Conservation (phyloP, 2,888 invertebrate species). For the Lasioglossum figueresi region DNA sequence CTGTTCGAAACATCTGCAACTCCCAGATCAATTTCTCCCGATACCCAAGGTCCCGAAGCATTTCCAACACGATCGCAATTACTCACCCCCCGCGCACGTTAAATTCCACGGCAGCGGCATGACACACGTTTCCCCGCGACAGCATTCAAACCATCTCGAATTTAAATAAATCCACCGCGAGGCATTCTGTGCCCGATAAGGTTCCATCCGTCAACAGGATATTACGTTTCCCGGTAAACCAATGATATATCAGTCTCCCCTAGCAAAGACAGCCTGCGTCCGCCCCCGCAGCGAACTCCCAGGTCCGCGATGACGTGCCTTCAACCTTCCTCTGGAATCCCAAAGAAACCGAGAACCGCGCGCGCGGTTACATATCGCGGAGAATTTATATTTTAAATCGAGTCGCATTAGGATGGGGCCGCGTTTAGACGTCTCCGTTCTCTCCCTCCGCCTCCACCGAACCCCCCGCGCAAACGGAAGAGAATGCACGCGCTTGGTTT, state of each 20-base stretch:
- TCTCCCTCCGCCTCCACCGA: not conserved
- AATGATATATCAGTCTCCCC: slow-evolving; percentile 58
- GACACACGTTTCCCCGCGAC: not conserved
- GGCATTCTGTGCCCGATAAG: slow-evolving; percentile 49
- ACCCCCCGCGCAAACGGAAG: slow-evolving; percentile 16
- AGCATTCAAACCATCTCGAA: slow-evolving; percentile 30
- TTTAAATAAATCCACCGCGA: slow-evolving; percentile 38
- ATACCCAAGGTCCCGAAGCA: not conserved
- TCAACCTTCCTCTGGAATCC: slow-evolving; percentile 67
- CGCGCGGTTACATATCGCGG: slow-evolving; percentile 72
- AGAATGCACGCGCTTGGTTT: slow-evolving; percentile 64
- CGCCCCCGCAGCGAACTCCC: not conserved
- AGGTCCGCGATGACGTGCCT: slow-evolving; percentile 41
- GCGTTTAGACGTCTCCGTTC: slow-evolving; percentile 64
- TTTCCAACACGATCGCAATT: not conserved
- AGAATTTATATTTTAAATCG: slow-evolving; percentile 82
- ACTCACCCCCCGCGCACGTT: not conserved
- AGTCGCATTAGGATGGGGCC: slow-evolving; percentile 75
- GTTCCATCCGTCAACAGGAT: slow-evolving; percentile 59
- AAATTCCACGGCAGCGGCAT: not conserved
- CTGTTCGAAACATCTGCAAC: not conserved
- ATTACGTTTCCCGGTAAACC: slow-evolving; percentile 62
- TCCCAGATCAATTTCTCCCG: not conserved
- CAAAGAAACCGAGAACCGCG: slow-evolving; percentile 66
- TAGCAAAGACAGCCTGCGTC: slow-evolving; percentile 32